These are phyloP conservation scores for Polypedilum pembai DNA, from an alignment of 1,140 invertebrate genomes.

Conservation along the genomic window DNA sequence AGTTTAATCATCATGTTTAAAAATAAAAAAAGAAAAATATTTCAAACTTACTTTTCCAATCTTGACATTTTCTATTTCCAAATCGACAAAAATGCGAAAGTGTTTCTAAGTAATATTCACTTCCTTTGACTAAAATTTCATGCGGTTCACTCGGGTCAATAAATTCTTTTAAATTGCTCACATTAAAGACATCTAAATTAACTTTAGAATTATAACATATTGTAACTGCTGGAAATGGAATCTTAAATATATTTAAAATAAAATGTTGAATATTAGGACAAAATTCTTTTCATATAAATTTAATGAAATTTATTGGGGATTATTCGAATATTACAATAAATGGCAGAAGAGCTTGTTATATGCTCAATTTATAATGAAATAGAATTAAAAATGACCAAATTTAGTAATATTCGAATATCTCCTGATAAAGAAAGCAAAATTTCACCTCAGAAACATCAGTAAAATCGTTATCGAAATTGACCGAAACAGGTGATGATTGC, in stretches of 20 bases:
- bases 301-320: too few relatives aligned
- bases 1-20: too few relatives aligned
- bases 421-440: too few relatives aligned
- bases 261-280: too few relatives aligned
- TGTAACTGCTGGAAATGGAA: constrained; percentile 55
- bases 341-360: too few relatives aligned
- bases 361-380: too few relatives aligned
- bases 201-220: constrained; percentile 54
- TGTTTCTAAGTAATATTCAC: background rate
- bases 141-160: background rate
- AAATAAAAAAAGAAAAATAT: too few relatives aligned
- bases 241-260: constrained; percentile 51
- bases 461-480: constrained; percentile 51
- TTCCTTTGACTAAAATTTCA: background rate
- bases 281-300: too few relatives aligned
- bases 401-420: too few relatives aligned
- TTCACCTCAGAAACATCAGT: background rate
- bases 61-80: background rate
- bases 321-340: too few relatives aligned
- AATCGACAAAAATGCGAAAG: background rate
- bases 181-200: constrained; percentile 48
- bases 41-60: background rate
- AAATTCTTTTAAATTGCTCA: constrained; percentile 41
- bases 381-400: too few relatives aligned
- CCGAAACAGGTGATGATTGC: constrained; percentile 55